Evolutionary conservation across 2,888 invertebrate species (phyloP).

Genomic region (Drosophila lacicola): DNA sequence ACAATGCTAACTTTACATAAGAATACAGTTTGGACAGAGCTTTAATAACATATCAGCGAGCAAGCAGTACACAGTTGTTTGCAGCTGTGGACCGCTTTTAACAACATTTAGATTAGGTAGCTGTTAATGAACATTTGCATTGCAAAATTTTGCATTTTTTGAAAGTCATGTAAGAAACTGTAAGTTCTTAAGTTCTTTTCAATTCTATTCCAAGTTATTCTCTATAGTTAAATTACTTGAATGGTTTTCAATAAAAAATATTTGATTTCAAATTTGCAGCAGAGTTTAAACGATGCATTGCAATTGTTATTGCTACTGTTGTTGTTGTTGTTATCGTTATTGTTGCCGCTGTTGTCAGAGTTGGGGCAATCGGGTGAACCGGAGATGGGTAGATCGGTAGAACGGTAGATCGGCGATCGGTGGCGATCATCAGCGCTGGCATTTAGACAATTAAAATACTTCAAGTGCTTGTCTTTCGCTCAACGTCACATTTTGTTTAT

Average conservation of each 20-base stretch:
- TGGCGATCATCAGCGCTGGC: constrained; percentile 72
- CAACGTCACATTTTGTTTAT: constrained; percentile 77
- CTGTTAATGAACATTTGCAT: no score
- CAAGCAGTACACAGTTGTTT: no score
- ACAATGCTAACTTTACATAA: no score
- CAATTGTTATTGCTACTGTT: constrained; percentile 47
- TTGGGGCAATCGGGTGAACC: constrained; percentile 6
- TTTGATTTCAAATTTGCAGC: constrained; percentile 21
- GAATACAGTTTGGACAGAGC: no score
- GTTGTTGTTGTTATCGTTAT: constrained; percentile 37
- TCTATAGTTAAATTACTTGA: no score
- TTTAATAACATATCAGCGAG: no score
- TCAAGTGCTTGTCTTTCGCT: constrained; percentile 80
- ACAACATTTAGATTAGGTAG: no score
- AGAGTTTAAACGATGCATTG: constrained; percentile 48
- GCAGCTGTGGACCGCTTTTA: no score
- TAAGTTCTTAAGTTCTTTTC: no score
- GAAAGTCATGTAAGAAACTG: no score
- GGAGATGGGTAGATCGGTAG: constrained; percentile 13
- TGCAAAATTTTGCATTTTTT: no score
- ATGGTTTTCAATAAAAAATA: background rate
- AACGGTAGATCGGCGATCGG: constrained; percentile 34
- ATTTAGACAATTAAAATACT: constrained; percentile 83
- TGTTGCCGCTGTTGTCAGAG: constrained; percentile 43
- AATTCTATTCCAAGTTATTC: no score